Base-by-base conservation (phyloP, 2,113 vertebrate genomes). In the Megalops atlanticus region DNA sequence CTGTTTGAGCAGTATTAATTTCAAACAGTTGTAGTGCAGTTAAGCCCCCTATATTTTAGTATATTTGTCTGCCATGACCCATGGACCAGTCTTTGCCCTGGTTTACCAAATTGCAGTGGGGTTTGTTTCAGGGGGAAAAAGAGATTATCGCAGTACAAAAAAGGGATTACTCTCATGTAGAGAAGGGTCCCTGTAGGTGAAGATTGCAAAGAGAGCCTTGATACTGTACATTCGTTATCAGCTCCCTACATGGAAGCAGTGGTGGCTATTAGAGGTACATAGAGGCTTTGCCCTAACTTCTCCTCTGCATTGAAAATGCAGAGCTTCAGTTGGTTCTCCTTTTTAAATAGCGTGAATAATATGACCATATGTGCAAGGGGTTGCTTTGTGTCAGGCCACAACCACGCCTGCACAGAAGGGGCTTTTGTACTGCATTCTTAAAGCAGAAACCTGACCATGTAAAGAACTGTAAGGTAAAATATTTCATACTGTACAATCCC, bases 151-250 rank as follows among this genome's bases (percentile, higher is more conserved):
- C 72, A 39, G 35, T 74, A 38, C 2, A 41, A 41, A 74, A 41
- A 74, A 21, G 24, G 81, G 83, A 80, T 84, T 78, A 79, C 21
- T 52, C 69, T 79, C 47, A 8, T 70, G 72, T 24, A 68, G 80
- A 81, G 75, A 74, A 18, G n/a, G 54, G 81, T 81, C 84, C 83
- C 84, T 64, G 82, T 71, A 36, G 78, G 86, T 79, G 83, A 68
- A 69, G 79, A 75, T 45, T 84, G 82, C 78, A 74, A 74, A 36
- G 36, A 71, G 33, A 27, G 73, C 4, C 41, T 76, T 78, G 74
- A 86, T 49, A 36, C 75, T 75, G 81, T 82, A 86, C 79, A 82
- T 84, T 81, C 79, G 76, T 88, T 89, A 89, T 88, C 86, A 83
- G 85, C 80, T 72, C 39, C 27, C 27, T 33, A 12, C 68, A 33